Evolutionary conservation across 2,888 invertebrate genomes (phyloP).

Genomic region (Meghimatium bilineatum): DNA sequence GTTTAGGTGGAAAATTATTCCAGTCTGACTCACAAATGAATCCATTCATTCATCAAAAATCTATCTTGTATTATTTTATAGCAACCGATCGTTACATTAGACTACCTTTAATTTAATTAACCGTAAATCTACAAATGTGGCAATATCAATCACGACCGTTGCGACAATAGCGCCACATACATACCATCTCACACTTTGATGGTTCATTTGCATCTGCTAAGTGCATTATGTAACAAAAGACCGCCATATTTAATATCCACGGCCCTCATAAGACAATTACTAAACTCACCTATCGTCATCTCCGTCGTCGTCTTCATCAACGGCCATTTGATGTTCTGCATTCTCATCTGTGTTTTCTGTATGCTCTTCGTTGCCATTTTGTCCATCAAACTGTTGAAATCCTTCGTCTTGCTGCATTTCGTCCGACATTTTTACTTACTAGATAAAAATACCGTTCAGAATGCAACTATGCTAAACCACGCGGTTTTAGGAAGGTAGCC

Average conservation of each 20-base stretch:
- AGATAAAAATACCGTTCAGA: not conserved
- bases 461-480: not conserved
- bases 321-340: slow-evolving; percentile 21
- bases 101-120: too few relatives aligned
- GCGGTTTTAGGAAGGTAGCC: not conserved
- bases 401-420: slow-evolving; percentile 48
- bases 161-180: too few relatives aligned
- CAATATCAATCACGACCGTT: too few relatives aligned
- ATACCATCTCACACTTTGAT: too few relatives aligned
- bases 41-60: too few relatives aligned
- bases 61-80: too few relatives aligned
- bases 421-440: slow-evolving; percentile 35
- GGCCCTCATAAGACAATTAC: not conserved
- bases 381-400: slow-evolving; percentile 30
- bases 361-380: slow-evolving; percentile 41
- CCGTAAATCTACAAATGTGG: too few relatives aligned
- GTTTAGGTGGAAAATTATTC: too few relatives aligned
- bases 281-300: slow-evolving; percentile 47
- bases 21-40: too few relatives aligned
- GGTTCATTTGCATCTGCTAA: too few relatives aligned
- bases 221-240: not conserved
- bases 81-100: too few relatives aligned
- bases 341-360: slow-evolving; percentile 19
- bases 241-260: slow-evolving; percentile 2
- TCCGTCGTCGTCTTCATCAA: slow-evolving; percentile 38